Conservation (phyloP, 2,113 vertebrate species). For the Nymphicus hollandicus region DNA sequence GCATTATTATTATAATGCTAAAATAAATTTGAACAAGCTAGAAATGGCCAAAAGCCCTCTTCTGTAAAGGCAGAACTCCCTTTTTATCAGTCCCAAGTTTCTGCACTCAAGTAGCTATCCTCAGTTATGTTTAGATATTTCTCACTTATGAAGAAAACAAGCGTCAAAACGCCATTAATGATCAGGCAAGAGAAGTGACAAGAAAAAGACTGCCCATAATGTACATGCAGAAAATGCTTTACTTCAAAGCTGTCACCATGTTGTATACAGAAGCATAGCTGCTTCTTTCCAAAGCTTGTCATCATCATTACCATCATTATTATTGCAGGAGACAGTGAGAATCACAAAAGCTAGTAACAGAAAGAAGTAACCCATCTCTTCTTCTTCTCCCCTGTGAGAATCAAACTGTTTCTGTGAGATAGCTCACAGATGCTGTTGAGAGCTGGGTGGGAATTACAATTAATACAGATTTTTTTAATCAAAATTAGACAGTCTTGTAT, state of each 20-base stretch:
- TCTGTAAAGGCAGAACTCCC: background rate
- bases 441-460: background rate
- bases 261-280: background rate
- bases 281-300: conserved; percentile 16
- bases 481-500: background rate
- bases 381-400: background rate
- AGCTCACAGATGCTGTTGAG: background rate
- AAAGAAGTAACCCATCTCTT: background rate
- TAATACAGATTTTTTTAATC: background rate
- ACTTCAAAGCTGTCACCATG: background rate
- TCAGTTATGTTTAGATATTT: background rate
- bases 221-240: background rate
- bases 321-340: background rate
- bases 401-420: background rate
- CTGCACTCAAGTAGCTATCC: background rate
- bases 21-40: background rate
- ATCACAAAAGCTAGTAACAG: background rate
- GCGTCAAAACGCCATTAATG: background rate
- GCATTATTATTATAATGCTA: background rate
- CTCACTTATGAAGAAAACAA: background rate
- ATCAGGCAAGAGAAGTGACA: background rate
- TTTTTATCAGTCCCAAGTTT: background rate
- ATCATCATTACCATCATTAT: background rate
- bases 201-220: conserved; percentile 6
- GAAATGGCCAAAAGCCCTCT: background rate